A percentile compares a stretch with the other conserved stretches of the same genome.
These are phyloP conservation scores for Hyposoter dolosus DNA, from an alignment of 2,888 invertebrate species.

Conservation along the genomic window DNA sequence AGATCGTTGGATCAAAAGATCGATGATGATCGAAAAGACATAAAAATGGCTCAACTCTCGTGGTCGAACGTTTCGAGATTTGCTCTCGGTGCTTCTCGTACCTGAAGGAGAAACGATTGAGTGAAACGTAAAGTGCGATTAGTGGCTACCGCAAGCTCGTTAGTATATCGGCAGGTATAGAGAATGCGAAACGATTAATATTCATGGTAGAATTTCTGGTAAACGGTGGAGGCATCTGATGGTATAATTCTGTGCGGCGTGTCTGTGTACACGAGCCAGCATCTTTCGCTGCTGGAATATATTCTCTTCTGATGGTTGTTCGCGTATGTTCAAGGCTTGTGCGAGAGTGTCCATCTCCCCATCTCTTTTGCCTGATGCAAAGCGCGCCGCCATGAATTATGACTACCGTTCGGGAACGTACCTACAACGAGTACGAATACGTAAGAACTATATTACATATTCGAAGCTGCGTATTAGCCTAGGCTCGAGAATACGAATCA, in stretches of 20 bases:
- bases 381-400: constrained; percentile 69
- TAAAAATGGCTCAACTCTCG: neutral
- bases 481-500: neutral
- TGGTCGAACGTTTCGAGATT: constrained; percentile 25
- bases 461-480: constrained; percentile 26
- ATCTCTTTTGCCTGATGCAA: constrained; percentile 50
- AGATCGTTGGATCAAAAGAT: constrained; percentile 19
- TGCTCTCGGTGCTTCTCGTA: constrained; percentile 32
- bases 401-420: constrained; percentile 70
- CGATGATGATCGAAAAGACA: neutral
- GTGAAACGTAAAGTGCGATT: constrained; percentile 3
- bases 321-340: constrained; percentile 9
- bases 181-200: constrained; percentile 67
- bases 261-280: constrained; percentile 33
- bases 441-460: constrained; percentile 34
- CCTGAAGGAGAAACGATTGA: constrained; percentile 63
- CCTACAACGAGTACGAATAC: constrained; percentile 31
- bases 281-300: constrained; percentile 41
- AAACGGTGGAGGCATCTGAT: constrained; percentile 50
- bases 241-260: constrained; percentile 47
- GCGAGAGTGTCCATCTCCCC: constrained; percentile 21
- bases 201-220: constrained; percentile 68
- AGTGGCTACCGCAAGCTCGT: constrained; percentile 61
- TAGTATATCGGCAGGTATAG: constrained; percentile 72
- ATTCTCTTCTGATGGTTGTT: constrained; percentile 18